Evolutionary conservation across 2,888 invertebrate species (phyloP).

Genomic region (Spilarctia lutea): DNA sequence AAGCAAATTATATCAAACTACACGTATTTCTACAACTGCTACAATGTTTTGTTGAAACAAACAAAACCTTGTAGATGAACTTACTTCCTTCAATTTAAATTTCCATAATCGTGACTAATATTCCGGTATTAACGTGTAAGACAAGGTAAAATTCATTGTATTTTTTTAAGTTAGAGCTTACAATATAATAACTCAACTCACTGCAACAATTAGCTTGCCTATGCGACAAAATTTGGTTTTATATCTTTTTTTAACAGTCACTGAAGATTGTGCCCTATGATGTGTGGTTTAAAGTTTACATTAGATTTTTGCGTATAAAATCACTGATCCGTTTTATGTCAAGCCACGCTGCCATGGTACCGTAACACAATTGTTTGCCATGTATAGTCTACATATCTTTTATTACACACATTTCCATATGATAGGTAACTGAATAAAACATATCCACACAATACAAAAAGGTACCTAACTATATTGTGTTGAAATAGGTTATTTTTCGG

Average conservation of each 20-base stretch:
- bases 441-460: neutral
- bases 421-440: constrained; percentile 28
- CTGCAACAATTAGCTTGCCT: constrained; percentile 31
- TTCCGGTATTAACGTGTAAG: neutral
- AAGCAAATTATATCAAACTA: neutral
- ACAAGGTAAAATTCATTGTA: neutral
- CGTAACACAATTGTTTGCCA: constrained; percentile 42
- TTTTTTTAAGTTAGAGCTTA: neutral
- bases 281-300: constrained; percentile 43
- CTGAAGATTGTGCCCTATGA: constrained; percentile 29
- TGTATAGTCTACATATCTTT: constrained; percentile 5
- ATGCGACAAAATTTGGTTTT: constrained; percentile 31
- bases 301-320: constrained; percentile 41
- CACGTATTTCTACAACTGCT: neutral
- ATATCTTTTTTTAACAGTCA: constrained; percentile 23
- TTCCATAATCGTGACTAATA: neutral
- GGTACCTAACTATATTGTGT: neutral
- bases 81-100: constrained; percentile 18
- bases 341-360: constrained; percentile 57
- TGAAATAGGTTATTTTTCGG: neutral
- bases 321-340: constrained; percentile 63
- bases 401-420: neutral
- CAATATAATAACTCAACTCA: constrained; percentile 6
- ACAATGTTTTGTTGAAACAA: neutral
- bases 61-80: constrained; percentile 6